A percentile compares a stretch with the other conserved stretches of the same genome.
Evolutionary conservation across 2,888 invertebrate genomes (phyloP).

Genomic region (Baronia brevicornis): DNA sequence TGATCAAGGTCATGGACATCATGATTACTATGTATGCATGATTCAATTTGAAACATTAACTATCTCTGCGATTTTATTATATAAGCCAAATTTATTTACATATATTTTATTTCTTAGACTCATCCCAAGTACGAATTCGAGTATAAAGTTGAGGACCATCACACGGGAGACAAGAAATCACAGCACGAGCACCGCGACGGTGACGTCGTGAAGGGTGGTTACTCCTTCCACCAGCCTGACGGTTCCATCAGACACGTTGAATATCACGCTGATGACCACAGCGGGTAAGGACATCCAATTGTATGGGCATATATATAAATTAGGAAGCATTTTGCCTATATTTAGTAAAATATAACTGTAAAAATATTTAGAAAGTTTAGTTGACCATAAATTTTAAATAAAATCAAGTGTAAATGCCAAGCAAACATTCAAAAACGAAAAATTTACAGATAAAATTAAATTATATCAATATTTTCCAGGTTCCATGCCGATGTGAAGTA

Average conservation of each 20-base stretch:
- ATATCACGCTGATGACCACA: conserved; percentile 63
- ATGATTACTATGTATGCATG: conserved; percentile 22
- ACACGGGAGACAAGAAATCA: conserved; percentile 67
- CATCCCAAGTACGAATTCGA: conserved; percentile 36
- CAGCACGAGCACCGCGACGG: conserved; percentile 64
- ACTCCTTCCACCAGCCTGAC: conserved; percentile 58
- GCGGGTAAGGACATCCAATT: conserved; percentile 46
- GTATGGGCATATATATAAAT: no score
- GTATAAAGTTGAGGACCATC: conserved; percentile 45
- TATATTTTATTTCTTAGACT: conserved; percentile 20
- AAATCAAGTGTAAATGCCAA: no score
- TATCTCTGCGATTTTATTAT: conserved; percentile 1
- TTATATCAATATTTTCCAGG: conserved; percentile 29
- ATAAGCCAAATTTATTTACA: conserved; percentile 20
- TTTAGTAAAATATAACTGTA: background rate
- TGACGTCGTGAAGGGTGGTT: conserved; percentile 47
- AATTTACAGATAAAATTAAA: background rate
- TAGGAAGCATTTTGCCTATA: background rate
- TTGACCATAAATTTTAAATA: no score
- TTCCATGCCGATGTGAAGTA: conserved; percentile 59
- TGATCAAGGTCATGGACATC: conserved; percentile 20
- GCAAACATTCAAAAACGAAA: no score
- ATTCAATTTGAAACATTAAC: background rate
- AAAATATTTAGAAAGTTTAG: no score
- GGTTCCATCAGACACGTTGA: conserved; percentile 65